phyloP scores from a whole-genome alignment of 2,888 invertebrate species.

The Cephus pulcher region DNA sequence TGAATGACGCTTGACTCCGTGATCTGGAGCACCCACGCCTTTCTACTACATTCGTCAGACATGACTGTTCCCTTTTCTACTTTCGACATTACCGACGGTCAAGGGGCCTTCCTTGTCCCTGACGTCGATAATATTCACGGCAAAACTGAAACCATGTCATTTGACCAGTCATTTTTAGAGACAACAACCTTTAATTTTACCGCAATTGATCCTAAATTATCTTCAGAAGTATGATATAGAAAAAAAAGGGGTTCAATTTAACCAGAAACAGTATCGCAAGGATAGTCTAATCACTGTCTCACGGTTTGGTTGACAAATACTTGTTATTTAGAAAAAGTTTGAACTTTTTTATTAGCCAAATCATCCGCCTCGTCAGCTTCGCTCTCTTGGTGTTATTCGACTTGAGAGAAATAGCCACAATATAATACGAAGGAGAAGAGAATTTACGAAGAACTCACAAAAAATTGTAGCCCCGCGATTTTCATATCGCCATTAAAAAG shows the following conservation, averaged over 20 bases:
- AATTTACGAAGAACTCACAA: not conserved
- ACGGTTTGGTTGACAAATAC: not conserved
- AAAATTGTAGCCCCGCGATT: not conserved
- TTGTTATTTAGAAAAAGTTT: not conserved
- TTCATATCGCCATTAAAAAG: not conserved
- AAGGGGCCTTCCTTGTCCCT: not conserved
- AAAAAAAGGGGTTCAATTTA: not conserved
- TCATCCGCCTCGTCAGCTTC: not conserved
- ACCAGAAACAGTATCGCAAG: not conserved
- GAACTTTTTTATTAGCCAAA: not conserved
- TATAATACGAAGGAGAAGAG: not conserved
- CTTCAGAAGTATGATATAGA: not conserved
- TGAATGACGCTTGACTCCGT: slow-evolving; percentile 13
- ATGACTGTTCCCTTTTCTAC: not conserved
- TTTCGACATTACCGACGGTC: not conserved
- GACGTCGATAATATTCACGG: not conserved
- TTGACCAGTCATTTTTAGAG: not conserved
- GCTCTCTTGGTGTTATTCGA: not conserved
- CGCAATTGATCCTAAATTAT: not conserved
- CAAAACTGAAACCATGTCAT: not conserved
- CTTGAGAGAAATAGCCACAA: not conserved
- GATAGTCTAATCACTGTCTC: not conserved
- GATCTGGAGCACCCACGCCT: slow-evolving; percentile 32
- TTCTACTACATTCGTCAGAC: not conserved
- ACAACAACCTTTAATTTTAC: not conserved